Base-by-base conservation (phyloP, 2,113 vertebrate genomes). In the Monopterus albus region DNA sequence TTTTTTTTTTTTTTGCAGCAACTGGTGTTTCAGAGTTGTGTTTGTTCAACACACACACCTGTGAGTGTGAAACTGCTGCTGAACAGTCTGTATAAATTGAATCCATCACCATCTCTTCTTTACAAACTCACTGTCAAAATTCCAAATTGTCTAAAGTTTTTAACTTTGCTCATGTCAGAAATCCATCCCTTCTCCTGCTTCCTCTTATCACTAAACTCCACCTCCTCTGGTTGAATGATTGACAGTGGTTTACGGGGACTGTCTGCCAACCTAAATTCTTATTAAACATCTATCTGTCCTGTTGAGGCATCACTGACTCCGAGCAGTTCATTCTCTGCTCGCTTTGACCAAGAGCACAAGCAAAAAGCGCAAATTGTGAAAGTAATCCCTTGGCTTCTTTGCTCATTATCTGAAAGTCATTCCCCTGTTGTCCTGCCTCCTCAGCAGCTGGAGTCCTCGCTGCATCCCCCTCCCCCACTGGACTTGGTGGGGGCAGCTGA, bases 381-480 rank as follows among this genome's bases (percentile, higher is more conserved):
- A 38, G 39, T 39, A 12, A 72, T 46, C 49, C 40, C 15, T 26
- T 17, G 5, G 46, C 46, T 53, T 36, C 7, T 43, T 4, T 13
- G 42, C 39, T 46, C 29, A 15, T 50, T 50, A 36, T 25, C 23
- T 15, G 1, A 42, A 1, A 7, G 7, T 26, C 5, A 0, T 25
- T 38, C 18, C 64, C 4, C 17, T 8, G 11, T 18, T 28, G 25
- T 47, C 17, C 31, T 2, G 0, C 39, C 46, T 40, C 38, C 58
- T 90, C 85, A 90, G 81, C 84, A 86, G 53, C 70, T 71, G 40
- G 86, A 82, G 70, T 84, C 75, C 55, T 84, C 68, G 0, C 59
- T 79, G 26, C 74, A 52, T 39, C 58, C 61, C 1, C 63, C 77
- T n/a, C 71, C 33, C 17, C 36, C 80, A 25, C 65, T 29, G 0